Evolutionary conservation across 2,113 vertebrate species (phyloP).

Genomic region (Arizona elegans): DNA sequence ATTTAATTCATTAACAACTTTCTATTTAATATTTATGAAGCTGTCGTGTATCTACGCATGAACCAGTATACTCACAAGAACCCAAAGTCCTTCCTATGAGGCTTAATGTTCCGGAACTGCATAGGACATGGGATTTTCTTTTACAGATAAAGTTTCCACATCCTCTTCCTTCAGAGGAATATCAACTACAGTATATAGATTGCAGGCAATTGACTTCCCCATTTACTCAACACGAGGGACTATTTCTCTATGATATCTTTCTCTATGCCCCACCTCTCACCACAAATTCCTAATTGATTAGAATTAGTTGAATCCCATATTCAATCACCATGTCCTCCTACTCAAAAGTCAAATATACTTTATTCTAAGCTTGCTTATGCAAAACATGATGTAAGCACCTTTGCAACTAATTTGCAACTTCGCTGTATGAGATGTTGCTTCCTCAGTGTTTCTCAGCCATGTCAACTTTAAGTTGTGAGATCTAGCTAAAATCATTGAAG

Average conservation of each 20-base stretch:
- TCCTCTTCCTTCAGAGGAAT: background rate
- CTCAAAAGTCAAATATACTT: background rate
- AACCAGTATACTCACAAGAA: background rate
- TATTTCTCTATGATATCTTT: background rate
- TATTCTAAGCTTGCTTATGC: background rate
- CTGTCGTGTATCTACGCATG: background rate
- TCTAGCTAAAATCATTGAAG: background rate
- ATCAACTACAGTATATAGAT: background rate
- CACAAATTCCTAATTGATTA: background rate
- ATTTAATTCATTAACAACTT: constrained; percentile 30
- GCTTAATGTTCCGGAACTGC: background rate
- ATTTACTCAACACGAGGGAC: background rate
- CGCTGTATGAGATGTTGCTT: background rate
- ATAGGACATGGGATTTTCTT: background rate
- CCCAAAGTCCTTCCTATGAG: background rate
- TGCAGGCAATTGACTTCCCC: background rate
- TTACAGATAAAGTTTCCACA: background rate
- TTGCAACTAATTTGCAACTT: background rate
- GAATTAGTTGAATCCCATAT: background rate
- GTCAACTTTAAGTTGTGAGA: background rate
- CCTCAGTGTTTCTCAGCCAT: background rate
- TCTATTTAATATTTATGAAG: constrained; percentile 24
- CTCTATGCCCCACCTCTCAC: background rate
- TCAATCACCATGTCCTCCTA: background rate
- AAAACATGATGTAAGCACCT: background rate